Percentiles rank a stretch among this genome's conserved stretches.
Evolutionary conservation across 2,888 invertebrate genomes (phyloP).

Genomic region (Camponotus fellah): DNA sequence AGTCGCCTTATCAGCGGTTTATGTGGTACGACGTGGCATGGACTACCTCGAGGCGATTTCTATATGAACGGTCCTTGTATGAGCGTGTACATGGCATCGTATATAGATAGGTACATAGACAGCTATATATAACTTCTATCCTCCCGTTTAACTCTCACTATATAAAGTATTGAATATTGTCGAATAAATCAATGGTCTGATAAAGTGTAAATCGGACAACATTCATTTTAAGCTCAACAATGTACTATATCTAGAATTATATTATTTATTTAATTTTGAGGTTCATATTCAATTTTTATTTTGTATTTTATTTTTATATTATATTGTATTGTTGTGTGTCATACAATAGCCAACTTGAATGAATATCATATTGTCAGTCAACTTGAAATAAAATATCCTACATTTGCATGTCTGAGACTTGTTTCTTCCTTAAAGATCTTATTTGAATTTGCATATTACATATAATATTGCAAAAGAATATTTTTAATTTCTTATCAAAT

Average conservation of each 20-base stretch:
- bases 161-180: conserved; percentile 49
- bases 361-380: background rate
- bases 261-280: conserved; percentile 24
- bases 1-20: conserved; percentile 77
- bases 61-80: conserved; percentile 57
- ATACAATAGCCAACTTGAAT: background rate
- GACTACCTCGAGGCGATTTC: conserved; percentile 64
- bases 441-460: background rate
- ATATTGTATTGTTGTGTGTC: too few relatives aligned
- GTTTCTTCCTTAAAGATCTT: background rate
- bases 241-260: background rate
- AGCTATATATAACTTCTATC: conserved; percentile 45
- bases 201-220: conserved; percentile 21
- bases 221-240: conserved; percentile 17
- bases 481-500: background rate
- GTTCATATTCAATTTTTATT: background rate
- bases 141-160: conserved; percentile 58
- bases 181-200: conserved; percentile 45
- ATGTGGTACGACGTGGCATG: conserved; percentile 62
- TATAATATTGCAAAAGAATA: background rate
- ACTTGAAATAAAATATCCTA: background rate
- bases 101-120: conserved; percentile 26
- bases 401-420: too few relatives aligned
- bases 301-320: too few relatives aligned
- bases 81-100: conserved; percentile 46